A percentile compares a stretch with the other conserved stretches of the same genome.
These are phyloP conservation scores for Cristatella mucedo DNA, from an alignment of 2,888 invertebrate species.

Conservation along the genomic window DNA sequence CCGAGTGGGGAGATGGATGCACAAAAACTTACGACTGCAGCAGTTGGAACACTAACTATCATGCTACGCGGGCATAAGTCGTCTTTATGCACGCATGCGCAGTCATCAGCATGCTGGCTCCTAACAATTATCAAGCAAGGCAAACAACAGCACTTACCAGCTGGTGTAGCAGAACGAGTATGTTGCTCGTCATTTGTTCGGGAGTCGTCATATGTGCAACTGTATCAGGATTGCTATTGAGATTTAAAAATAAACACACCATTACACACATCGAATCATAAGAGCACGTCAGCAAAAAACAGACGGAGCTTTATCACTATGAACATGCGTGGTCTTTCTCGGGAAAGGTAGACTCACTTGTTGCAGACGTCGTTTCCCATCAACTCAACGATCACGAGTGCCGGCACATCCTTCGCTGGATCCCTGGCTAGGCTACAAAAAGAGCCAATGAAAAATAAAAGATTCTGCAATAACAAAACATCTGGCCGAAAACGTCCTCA, in stretches of 20 bases:
- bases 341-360: constrained; percentile 38
- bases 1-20: too few relatives aligned
- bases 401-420: constrained; percentile 35
- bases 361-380: constrained; percentile 45
- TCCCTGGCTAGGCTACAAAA: too few relatives aligned
- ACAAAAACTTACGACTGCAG: too few relatives aligned
- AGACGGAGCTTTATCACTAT: too few relatives aligned
- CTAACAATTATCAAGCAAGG: too few relatives aligned
- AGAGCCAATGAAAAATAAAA: too few relatives aligned
- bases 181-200: constrained; percentile 25
- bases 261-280: not conserved
- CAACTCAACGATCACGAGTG: constrained; percentile 38
- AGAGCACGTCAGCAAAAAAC: constrained; percentile 1
- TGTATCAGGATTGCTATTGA: not conserved
- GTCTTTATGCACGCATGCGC: constrained; percentile 17
- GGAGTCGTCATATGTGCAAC: constrained; percentile 38
- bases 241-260: not conserved
- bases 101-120: too few relatives aligned
- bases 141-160: constrained; percentile 26
- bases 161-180: constrained; percentile 21
- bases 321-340: too few relatives aligned
- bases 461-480: too few relatives aligned
- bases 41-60: too few relatives aligned
- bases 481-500: too few relatives aligned
- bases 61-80: constrained; percentile 1